A percentile compares a stretch with the other conserved stretches of the same genome.
Conservation (phyloP, 2,113 vertebrate genomes). For the Rhynchopsitta pachyrhyncha region DNA sequence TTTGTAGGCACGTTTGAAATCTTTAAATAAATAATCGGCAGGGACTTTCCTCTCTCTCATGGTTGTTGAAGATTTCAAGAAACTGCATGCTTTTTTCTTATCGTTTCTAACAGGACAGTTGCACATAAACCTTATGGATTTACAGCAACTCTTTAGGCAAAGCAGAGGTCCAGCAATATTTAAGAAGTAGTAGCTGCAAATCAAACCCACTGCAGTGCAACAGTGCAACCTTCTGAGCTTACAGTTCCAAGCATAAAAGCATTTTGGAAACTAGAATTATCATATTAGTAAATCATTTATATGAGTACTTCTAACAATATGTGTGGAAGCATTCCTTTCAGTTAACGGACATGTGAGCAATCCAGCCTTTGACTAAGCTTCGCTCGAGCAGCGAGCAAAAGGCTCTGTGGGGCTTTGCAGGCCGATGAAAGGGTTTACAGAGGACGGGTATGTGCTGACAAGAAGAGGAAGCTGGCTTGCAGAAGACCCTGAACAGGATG, state of each 20-base stretch:
- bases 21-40: not conserved
- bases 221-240: not conserved
- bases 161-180: not conserved
- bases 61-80: not conserved
- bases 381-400: too few species aligned
- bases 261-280: not conserved
- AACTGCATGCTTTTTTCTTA: not conserved
- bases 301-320: not conserved
- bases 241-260: not conserved
- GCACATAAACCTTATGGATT: not conserved
- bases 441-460: too few species aligned
- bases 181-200: not conserved
- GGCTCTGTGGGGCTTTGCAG: too few species aligned
- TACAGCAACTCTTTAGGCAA: not conserved
- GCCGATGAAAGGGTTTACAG: too few species aligned
- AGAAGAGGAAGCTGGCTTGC: too few species aligned
- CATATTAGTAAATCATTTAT: slow-evolving; percentile 31
- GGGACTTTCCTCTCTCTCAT: not conserved
- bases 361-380: too few species aligned
- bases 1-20: not conserved
- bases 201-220: not conserved
- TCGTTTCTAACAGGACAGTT: not conserved
- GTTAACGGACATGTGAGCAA: too few species aligned
- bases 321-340: not conserved
- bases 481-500: too few species aligned